These are phyloP conservation scores for Tiliacea aurago DNA, from an alignment of 2,888 invertebrate species.

Conservation along the genomic window DNA sequence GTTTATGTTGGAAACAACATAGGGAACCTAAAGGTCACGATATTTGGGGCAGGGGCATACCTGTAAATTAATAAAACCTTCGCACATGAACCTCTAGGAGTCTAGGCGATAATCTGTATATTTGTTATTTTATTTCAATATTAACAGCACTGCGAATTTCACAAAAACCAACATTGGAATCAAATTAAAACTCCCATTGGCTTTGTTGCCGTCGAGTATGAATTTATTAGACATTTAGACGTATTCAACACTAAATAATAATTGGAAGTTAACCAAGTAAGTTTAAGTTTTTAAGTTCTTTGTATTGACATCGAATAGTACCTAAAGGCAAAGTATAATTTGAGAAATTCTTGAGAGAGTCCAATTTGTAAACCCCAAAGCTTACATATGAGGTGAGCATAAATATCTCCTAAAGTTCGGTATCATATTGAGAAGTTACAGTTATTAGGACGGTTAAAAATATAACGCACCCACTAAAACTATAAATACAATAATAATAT, in stretches of 20 bases:
- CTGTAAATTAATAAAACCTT: conserved; percentile 11
- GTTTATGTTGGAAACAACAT: conserved; percentile 40
- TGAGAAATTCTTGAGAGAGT: not conserved
- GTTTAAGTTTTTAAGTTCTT: not conserved
- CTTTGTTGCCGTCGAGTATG: not conserved
- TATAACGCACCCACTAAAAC: not conserved
- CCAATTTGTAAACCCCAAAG: not conserved
- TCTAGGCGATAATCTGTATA: not conserved
- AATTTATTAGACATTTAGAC: not conserved
- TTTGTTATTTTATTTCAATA: not conserved
- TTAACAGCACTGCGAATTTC: not conserved
- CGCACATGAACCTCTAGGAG: not conserved
- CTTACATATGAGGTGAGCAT: not conserved
- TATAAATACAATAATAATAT: not conserved
- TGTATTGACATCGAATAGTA: not conserved
- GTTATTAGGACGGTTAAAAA: not conserved
- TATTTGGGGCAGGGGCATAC: conserved; percentile 21
- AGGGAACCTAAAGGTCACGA: conserved; percentile 45
- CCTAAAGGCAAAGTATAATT: not conserved
- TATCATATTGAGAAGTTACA: not conserved
- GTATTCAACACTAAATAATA: not conserved
- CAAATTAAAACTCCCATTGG: not conserved
- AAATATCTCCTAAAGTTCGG: not conserved
- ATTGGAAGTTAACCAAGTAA: not conserved
- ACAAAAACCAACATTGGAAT: not conserved